Percentiles rank a stretch among this genome's conserved stretches.
These are phyloP conservation scores for Lacerta agilis DNA, from an alignment of 2,797 vertebrate species.

Conservation along the genomic window DNA sequence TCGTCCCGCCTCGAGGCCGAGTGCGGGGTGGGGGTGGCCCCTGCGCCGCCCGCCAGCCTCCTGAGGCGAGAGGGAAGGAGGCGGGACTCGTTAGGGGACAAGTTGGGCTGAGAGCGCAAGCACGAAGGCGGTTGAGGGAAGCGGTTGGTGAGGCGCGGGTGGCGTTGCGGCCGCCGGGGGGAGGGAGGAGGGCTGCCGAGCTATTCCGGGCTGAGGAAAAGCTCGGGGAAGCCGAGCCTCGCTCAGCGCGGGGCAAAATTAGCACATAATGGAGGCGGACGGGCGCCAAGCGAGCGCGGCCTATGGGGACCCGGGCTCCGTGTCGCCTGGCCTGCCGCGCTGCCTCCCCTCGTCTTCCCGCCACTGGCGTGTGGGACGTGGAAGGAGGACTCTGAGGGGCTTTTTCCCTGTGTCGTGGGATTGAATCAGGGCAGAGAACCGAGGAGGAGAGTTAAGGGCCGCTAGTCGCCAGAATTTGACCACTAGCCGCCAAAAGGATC, in stretches of 20 bases:
- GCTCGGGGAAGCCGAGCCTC: not conserved
- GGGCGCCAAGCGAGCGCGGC: not conserved
- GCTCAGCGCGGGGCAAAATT: not conserved
- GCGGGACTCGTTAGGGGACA: constrained; percentile 37
- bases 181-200: not conserved
- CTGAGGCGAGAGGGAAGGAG: not conserved
- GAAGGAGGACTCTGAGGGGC: not conserved
- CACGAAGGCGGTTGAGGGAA: not conserved
- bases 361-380: not conserved
- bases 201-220: constrained; percentile 7
- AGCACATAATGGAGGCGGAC: constrained; percentile 32
- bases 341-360: not conserved
- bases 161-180: not conserved
- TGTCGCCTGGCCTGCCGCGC: not conserved
- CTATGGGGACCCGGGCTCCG: not conserved
- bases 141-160: not conserved
- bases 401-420: too few relatives aligned
- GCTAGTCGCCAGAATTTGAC: not conserved
- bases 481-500: not conserved
- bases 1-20: not conserved
- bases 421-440: not conserved
- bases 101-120: constrained; percentile 33
- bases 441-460: not conserved
- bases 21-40: not conserved
- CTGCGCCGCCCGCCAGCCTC: not conserved